Conservation (phyloP, 2,113 vertebrate genomes). For the Micromys minutus region DNA sequence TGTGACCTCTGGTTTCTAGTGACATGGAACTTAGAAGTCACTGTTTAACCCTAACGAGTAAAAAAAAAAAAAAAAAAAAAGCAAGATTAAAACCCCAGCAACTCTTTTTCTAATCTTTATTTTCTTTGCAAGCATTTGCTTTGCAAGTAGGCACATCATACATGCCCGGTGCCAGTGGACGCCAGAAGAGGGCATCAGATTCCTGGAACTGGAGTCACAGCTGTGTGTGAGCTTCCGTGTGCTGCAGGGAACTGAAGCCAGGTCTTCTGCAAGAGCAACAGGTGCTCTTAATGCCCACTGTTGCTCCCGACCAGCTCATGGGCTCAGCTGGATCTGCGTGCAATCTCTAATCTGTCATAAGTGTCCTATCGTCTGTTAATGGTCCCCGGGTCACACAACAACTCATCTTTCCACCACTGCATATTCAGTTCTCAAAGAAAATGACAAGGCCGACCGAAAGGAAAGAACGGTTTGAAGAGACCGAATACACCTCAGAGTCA, state of each 20-base stretch:
- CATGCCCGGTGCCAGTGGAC: background rate
- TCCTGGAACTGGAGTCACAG: background rate
- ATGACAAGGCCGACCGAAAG: background rate
- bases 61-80: too few species aligned
- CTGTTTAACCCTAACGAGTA: background rate
- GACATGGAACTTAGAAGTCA: background rate
- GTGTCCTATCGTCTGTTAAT: background rate
- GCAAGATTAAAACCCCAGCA: background rate
- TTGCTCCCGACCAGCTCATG: background rate
- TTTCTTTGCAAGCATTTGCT: background rate
- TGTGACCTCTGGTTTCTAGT: background rate
- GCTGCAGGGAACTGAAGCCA: background rate
- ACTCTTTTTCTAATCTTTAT: background rate
- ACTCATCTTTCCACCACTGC: background rate
- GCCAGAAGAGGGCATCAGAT: background rate
- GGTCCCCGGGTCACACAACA: background rate
- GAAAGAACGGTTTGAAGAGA: background rate
- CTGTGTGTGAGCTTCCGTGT: background rate
- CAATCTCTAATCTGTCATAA: background rate
- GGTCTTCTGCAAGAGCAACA: background rate
- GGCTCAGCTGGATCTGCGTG: background rate
- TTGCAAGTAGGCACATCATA: background rate
- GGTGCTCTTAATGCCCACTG: background rate
- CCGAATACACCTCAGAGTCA: background rate
- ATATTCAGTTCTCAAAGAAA: background rate